Base-by-base conservation (phyloP, 2,888 invertebrate species). In the Nysson spinosus region DNA sequence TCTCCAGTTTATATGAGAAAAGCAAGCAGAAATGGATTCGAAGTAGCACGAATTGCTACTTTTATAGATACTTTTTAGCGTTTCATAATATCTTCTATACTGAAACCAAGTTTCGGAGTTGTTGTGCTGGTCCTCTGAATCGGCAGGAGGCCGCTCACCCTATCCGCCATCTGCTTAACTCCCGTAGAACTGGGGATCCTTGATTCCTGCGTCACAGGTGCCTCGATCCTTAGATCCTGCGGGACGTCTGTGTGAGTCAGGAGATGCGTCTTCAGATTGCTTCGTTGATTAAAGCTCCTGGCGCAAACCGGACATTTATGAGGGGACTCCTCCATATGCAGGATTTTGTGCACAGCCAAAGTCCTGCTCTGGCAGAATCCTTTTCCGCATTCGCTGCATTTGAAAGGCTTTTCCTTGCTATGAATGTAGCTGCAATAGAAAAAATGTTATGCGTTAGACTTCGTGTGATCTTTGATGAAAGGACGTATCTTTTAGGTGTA, bases 331-430 rank as follows among this genome's bases (percentile, higher is more conserved):
- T 97, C 96, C 91, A 95, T 91, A 85, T 97, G 97, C 22, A 97
- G 91, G 71, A 97, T 96, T 87, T 95, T 95, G 89, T 99, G 99
- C 1, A 98, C 98, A 1, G 98, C 97, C 74, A 99, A 89, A 0
- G 99, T 99, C 46, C 99, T 91, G 16, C 96, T 96, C 86, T 99
- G 99, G 87, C 99, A 99, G 88, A 99, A 99, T 3, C 99, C 99
- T 88, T 99, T 99, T 37, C 97, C 97, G 87, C 99, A 99, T 80
- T 97, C 95, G 2, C 91, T 92, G 88, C 99, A 99, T 85, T 97
- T 98, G 89, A 98, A 99, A 0, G 99, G 99, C 87, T 99, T 99
- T 88, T 98, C 97, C 86, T 98, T 98, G 73, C 96, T 96, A 89
- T 99, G 99, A 73, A 98, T 99, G 89, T 98, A 99, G 86, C 96